phyloP scores from a whole-genome alignment of 2,113 vertebrate species.

The Indicator maculatus region DNA sequence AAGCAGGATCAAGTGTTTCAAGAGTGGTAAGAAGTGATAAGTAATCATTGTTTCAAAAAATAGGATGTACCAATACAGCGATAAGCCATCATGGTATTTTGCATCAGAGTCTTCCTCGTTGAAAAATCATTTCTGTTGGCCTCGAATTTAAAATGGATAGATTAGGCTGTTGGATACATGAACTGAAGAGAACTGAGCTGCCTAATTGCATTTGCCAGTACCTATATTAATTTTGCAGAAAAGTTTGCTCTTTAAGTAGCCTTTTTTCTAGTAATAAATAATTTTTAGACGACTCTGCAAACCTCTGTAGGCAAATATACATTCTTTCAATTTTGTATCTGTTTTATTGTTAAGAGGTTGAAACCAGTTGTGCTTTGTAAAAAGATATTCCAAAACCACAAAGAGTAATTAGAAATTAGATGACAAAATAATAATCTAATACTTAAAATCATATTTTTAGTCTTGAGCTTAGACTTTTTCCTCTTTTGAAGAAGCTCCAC shows the following conservation, averaged over 20 bases:
- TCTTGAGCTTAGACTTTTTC: background rate
- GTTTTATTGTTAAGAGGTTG: background rate
- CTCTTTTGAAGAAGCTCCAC: background rate
- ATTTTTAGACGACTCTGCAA: background rate
- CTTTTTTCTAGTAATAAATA: background rate
- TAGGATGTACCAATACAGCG: background rate
- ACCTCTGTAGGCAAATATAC: background rate
- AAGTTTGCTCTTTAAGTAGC: background rate
- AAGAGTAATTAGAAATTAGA: background rate
- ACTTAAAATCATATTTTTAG: background rate
- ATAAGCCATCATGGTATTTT: background rate
- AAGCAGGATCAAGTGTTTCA: background rate
- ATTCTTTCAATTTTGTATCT: background rate
- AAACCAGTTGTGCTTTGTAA: background rate
- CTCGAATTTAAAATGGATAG: background rate
- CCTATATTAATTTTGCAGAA: background rate
- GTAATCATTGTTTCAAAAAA: background rate
- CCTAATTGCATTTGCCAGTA: background rate
- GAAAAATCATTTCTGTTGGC: background rate
- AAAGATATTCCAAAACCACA: background rate
- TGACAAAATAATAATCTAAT: background rate
- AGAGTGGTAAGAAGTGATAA: background rate
- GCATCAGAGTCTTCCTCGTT: background rate
- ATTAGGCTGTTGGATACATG: background rate
- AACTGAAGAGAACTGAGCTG: background rate